phyloP scores from a whole-genome alignment of 2,888 invertebrate species.

The Melikaiella ostensackeni region DNA sequence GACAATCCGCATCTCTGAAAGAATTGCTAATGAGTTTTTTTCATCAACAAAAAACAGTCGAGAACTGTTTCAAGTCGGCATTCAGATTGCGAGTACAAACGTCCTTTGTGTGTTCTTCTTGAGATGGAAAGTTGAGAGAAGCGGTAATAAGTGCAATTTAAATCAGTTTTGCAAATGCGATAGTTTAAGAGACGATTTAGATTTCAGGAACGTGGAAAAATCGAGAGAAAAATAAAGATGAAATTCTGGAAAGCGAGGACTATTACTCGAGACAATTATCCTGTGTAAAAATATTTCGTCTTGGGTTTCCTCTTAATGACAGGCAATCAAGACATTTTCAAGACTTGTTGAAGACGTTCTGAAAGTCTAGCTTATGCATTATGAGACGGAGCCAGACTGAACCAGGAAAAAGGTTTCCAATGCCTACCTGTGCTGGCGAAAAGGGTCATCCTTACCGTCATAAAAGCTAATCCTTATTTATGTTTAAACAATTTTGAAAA shows the following conservation, averaged over 20 bases:
- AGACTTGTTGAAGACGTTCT: too few relatives aligned
- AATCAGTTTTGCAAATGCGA: conserved; percentile 15
- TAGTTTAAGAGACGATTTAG: conserved; percentile 7
- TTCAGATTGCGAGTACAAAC: conserved; percentile 33
- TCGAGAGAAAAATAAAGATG: not conserved
- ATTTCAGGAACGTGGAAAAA: not conserved
- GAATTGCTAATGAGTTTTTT: conserved; percentile 41
- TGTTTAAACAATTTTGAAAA: too few relatives aligned
- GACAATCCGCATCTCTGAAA: conserved; percentile 38
- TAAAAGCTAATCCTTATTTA: too few relatives aligned
- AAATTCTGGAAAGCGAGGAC: not conserved
- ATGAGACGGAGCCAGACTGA: too few relatives aligned
- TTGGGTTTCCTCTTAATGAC: too few relatives aligned
- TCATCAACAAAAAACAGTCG: conserved; percentile 37
- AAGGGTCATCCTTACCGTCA: too few relatives aligned
- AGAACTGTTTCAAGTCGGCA: conserved; percentile 39
- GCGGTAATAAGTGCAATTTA: conserved; percentile 34
- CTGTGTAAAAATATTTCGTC: too few relatives aligned
- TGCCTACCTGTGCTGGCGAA: too few relatives aligned
- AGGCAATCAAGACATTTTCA: too few relatives aligned
- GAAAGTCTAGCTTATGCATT: too few relatives aligned
- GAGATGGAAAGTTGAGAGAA: conserved; percentile 15
- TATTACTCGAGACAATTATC: too few relatives aligned
- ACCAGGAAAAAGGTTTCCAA: too few relatives aligned
- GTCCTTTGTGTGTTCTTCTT: conserved; percentile 28